Evolutionary conservation across 2,888 invertebrate genomes (phyloP).

Genomic region (Nephrotoma appendiculata): DNA sequence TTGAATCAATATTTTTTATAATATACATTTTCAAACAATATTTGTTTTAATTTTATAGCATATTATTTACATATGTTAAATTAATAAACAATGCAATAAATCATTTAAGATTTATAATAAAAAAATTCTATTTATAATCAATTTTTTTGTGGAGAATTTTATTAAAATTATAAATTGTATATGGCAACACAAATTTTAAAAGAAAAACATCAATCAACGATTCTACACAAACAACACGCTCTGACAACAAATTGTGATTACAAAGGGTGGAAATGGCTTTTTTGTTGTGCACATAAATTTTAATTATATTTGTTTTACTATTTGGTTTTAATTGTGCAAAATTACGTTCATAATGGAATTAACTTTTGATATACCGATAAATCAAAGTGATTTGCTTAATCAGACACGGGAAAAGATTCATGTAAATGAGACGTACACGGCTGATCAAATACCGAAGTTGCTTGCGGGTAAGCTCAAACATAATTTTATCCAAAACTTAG

Average conservation of each 20-base stretch:
- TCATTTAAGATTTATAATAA: background rate
- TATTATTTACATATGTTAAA: background rate
- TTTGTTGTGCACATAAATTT: background rate
- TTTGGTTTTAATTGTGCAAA: background rate
- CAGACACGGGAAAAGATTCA: background rate
- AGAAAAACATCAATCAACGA: background rate
- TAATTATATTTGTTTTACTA: background rate
- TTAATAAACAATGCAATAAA: background rate
- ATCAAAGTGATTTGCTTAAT: background rate
- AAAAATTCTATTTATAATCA: background rate
- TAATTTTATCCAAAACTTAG: background rate
- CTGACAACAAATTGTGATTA: background rate
- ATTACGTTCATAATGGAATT: background rate
- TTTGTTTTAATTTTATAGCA: too few relatives aligned
- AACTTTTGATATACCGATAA: background rate
- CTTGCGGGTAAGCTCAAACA: background rate
- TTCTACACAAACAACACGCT: background rate
- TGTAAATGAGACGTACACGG: background rate
- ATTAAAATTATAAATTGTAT: background rate
- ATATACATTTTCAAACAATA: background rate
- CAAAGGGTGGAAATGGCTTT: background rate
- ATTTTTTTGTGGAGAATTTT: background rate
- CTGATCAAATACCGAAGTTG: slow-evolving; percentile 1
- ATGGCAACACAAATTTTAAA: background rate
- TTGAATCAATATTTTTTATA: background rate